A percentile compares a stretch with the other conserved stretches of the same genome.
Evolutionary conservation across 2,888 invertebrate species (phyloP).

Genomic region (Caenorhabditis uteleia): DNA sequence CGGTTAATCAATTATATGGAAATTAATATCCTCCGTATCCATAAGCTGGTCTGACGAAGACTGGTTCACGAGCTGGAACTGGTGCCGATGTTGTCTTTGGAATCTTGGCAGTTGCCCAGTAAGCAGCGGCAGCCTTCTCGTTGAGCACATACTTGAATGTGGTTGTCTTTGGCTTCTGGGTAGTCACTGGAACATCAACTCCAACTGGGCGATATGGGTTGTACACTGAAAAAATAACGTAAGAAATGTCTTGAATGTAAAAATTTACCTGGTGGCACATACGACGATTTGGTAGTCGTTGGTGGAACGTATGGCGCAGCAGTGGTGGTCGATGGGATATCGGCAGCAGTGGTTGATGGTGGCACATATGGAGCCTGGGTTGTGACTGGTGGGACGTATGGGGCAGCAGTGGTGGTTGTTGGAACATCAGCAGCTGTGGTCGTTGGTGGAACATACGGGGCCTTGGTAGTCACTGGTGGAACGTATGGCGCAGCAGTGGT

Average conservation of each 20-base stretch:
- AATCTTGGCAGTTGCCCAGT: constrained; percentile 7
- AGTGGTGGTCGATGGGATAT: not conserved
- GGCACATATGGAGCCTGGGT: not conserved
- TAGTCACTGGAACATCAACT: not conserved
- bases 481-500: not conserved
- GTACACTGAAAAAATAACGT: not conserved
- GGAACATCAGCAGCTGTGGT: not conserved
- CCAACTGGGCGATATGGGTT: not conserved
- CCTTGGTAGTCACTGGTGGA: not conserved
- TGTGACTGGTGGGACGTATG: too few species aligned
- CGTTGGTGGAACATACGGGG: not conserved
- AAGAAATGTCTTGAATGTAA: too few species aligned
- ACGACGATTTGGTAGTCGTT: not conserved
- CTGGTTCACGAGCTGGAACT: too few species aligned
- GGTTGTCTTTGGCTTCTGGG: not conserved
- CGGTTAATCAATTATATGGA: too few species aligned
- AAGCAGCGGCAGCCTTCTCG: constrained; percentile 5
- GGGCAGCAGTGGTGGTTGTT: not conserved
- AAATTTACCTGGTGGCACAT: not conserved
- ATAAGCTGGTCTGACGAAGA: too few species aligned
- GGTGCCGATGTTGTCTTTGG: constrained; percentile 6
- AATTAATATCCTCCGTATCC: too few species aligned
- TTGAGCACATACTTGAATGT: constrained; percentile 4
- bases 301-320: not conserved
- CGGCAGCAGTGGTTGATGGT: not conserved